Percentiles rank a stretch among this genome's conserved stretches.
These are phyloP conservation scores for Omphaloscelis lunosa DNA, from an alignment of 2,888 invertebrate species.

Conservation along the genomic window DNA sequence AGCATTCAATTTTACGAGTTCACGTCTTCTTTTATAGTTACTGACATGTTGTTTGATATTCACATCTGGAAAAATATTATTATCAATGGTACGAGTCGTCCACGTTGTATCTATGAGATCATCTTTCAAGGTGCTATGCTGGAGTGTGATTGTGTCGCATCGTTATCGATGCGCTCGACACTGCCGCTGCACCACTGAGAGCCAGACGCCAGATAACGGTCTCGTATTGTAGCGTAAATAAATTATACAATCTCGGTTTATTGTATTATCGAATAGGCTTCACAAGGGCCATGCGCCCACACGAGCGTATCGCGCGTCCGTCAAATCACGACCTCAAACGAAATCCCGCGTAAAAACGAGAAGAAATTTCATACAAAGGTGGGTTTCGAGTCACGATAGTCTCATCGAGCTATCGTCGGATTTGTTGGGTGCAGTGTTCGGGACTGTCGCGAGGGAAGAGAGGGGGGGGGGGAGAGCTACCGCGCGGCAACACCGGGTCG, in stretches of 20 bases:
- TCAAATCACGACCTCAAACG: conserved; percentile 78
- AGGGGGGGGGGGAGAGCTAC: conserved; percentile 74
- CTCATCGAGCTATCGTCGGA: conserved; percentile 79
- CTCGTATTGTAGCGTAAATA: conserved; percentile 78
- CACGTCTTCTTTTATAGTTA: conserved; percentile 56
- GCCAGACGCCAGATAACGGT: conserved; percentile 83
- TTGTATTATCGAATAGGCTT: conserved; percentile 78
- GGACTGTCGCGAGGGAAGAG: conserved; percentile 69
- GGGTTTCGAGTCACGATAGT: conserved; percentile 81
- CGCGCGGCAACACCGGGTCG: conserved; percentile 73
- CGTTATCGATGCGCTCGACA: conserved; percentile 80
- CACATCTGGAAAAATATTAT: conserved; percentile 60
- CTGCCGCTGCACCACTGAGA: conserved; percentile 74
- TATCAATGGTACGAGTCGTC: conserved; percentile 38
- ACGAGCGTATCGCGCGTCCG: conserved; percentile 72
- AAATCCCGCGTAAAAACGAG: conserved; percentile 80
- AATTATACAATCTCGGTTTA: conserved; percentile 80
- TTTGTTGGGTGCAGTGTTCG: conserved; percentile 81
- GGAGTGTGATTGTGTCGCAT: conserved; percentile 67
- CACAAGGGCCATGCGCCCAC: conserved; percentile 76
- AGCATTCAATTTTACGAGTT: conserved; percentile 69
- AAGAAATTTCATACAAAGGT: conserved; percentile 83
- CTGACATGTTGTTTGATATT: conserved; percentile 46
- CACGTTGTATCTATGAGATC: conserved; percentile 62
- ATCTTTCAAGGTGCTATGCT: conserved; percentile 55